Evolutionary conservation across 2,888 invertebrate genomes (phyloP), one percentile per base, ranked within the genome.

Genomic region (Stomorhina lunata): DNA sequence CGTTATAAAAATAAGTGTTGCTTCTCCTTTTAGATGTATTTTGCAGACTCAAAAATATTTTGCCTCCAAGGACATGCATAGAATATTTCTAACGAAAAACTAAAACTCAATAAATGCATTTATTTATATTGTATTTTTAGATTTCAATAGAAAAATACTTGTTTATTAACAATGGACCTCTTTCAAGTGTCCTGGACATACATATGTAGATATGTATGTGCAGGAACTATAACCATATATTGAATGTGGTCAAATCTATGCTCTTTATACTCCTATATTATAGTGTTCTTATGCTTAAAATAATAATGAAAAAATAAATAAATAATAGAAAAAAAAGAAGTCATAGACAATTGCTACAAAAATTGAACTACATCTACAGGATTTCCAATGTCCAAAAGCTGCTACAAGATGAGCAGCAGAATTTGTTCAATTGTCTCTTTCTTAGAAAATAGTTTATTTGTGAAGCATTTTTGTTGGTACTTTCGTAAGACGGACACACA

Each of bases 391-490:
- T 4, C 15, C 12, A 32, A 43, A 6, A 37, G 57, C n/a, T 43
- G 45, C 43, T n/a, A n/a, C n/a, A n/a, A n/a, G n/a, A n/a, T n/a
- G n/a, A 29, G 10, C 15, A 48, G 25, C 50, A 75, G 45, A 2
- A n/a, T n/a, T n/a, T 76, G 37, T 57, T 4, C 27, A 57, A 66
- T 75, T 76, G 65, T 48, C 34, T 12, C 57, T 12, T 4, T 27
- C 15, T 34, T 9, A 45, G 34, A 32, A 53, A 53, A 75, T 53
- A 65, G 61, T 75, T 57, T 43, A 50, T 57, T 32, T 55, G 22
- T 37, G 53, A 53, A 12, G 15, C 0, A 17, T 12, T 72, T 76
- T 57, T 66, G 37, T 57, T 76, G 75, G 66, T 45, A 48, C 45
- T 17, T 57, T 57, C 25, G 27, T 45, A 75, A 29, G 32, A 55